Conservation (phyloP, 2,888 invertebrate genomes). For the Diadegma fenestrale region DNA sequence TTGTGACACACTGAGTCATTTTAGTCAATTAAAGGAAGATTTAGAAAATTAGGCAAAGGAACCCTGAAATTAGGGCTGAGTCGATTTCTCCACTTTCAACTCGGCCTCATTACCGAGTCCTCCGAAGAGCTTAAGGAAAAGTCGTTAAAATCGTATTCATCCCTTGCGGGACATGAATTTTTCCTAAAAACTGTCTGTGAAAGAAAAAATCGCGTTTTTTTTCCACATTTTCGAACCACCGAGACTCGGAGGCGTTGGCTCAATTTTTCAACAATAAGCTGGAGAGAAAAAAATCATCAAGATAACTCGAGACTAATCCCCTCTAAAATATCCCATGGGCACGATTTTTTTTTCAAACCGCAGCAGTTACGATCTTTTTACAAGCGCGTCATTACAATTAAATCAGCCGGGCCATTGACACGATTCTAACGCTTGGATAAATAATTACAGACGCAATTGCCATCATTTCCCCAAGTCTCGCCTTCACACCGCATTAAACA, state of each 20-base stretch:
- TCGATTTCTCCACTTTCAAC: not conserved
- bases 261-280: too few species aligned
- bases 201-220: too few species aligned
- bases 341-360: not conserved
- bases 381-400: conserved; percentile 40
- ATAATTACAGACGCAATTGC: conserved; percentile 6
- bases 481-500: not conserved
- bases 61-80: not conserved
- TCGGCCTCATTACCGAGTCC: not conserved
- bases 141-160: too few species aligned
- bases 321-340: not conserved
- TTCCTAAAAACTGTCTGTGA: too few species aligned
- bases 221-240: too few species aligned
- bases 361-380: conserved; percentile 5
- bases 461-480: not conserved
- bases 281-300: not conserved
- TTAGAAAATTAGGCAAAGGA: not conserved
- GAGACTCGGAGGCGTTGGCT: too few species aligned
- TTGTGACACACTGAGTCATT: too few species aligned
- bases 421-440: conserved; percentile 51
- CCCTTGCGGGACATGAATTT: too few species aligned
- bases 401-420: conserved; percentile 55
- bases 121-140: not conserved
- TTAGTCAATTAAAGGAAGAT: too few species aligned
- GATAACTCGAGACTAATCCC: not conserved